phyloP scores from a whole-genome alignment of 2,888 invertebrate species.

The Neoitamus cyanurus region DNA sequence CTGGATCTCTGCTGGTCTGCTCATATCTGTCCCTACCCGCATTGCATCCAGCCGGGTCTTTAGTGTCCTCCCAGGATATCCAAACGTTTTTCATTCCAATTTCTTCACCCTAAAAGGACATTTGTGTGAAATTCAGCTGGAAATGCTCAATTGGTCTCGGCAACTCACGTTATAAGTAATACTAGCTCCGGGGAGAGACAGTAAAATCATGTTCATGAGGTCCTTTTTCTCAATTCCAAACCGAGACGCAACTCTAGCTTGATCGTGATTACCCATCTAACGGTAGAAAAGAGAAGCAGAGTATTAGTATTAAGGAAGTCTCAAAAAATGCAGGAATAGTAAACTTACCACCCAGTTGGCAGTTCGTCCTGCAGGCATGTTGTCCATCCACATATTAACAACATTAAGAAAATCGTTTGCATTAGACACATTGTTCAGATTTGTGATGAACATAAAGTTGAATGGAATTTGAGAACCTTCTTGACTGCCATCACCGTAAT shows the following conservation, averaged over 20 bases:
- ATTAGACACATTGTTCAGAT: slow-evolving; percentile 69
- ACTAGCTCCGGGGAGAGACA: slow-evolving; percentile 84
- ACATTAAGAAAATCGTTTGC: slow-evolving; percentile 68
- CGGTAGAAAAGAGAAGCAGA: neutral
- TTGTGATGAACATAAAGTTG: slow-evolving; percentile 72
- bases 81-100: slow-evolving; percentile 79
- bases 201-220: slow-evolving; percentile 79
- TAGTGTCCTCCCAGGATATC: slow-evolving; percentile 73
- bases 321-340: slow-evolving; percentile 34
- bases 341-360: slow-evolving; percentile 76
- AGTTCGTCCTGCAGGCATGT: slow-evolving; percentile 69
- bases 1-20: slow-evolving; percentile 68
- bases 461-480: slow-evolving; percentile 73
- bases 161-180: slow-evolving; percentile 79
- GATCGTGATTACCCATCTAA: slow-evolving; percentile 79
- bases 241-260: slow-evolving; percentile 72
- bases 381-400: slow-evolving; percentile 71
- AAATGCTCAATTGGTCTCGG: slow-evolving; percentile 62
- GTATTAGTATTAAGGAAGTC: no score
- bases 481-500: slow-evolving; percentile 66
- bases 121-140: slow-evolving; percentile 33
- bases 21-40: slow-evolving; percentile 72
- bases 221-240: slow-evolving; percentile 75
- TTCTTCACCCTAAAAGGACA: slow-evolving; percentile 78
- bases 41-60: slow-evolving; percentile 75